phyloP scores from a whole-genome alignment of 2,797 vertebrate genomes.

The Tadarida brasiliensis region DNA sequence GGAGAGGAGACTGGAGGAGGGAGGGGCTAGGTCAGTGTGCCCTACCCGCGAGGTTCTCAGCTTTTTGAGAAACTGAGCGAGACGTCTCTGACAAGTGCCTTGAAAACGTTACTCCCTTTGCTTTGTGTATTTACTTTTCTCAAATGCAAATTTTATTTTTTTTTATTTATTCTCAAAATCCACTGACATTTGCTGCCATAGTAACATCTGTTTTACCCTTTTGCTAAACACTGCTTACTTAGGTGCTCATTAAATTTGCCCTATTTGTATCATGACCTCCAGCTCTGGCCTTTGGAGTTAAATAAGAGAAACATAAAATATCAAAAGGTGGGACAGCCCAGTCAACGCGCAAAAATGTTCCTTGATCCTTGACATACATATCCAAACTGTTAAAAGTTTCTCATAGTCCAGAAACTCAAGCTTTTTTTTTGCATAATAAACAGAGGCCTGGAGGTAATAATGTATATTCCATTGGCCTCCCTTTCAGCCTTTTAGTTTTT shows the following conservation, averaged over 20 bases:
- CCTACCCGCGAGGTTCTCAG: background rate
- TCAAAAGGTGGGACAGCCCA: background rate
- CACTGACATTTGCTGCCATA: background rate
- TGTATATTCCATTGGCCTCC: background rate
- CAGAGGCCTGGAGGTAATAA: background rate
- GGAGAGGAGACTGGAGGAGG: background rate
- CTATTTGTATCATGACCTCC: background rate
- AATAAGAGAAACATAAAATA: slow-evolving; percentile 28
- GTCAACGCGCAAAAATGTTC: background rate
- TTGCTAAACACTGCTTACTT: background rate
- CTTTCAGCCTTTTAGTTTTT: background rate
- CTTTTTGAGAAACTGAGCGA: background rate
- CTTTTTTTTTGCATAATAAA: background rate
- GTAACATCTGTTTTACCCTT: background rate
- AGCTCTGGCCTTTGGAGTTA: background rate
- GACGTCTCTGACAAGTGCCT: background rate
- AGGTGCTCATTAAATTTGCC: background rate
- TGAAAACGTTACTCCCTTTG: background rate
- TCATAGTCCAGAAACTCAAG: background rate
- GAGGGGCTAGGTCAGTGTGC: background rate
- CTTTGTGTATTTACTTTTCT: background rate
- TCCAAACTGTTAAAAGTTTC: slow-evolving; percentile 43
- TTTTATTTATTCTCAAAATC: background rate
- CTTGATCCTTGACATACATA: background rate
- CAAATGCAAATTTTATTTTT: slow-evolving; percentile 23